A percentile compares a stretch with the other conserved stretches of the same genome.
Evolutionary conservation across 2,888 invertebrate species (phyloP).

Genomic region (Heliconius ethilla): DNA sequence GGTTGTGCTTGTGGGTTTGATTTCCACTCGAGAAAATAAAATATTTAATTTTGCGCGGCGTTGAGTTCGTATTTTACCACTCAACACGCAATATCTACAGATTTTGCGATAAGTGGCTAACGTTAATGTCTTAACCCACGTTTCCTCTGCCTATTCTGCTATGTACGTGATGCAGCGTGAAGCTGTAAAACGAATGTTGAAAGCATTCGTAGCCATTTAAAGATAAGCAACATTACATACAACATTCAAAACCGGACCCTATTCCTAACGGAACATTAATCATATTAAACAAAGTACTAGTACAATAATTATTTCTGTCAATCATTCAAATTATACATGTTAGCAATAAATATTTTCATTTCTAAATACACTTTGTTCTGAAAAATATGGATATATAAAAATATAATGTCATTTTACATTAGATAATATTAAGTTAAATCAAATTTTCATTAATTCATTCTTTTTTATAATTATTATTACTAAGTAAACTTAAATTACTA

Average conservation of each 20-base stretch:
- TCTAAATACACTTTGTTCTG: background rate
- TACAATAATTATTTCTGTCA: slow-evolving; percentile 2
- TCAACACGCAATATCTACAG: background rate
- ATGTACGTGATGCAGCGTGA: background rate
- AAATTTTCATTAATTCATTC: background rate
- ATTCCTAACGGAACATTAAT: too few species aligned
- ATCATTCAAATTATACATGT: background rate
- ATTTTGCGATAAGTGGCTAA: background rate
- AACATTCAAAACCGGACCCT: too few species aligned
- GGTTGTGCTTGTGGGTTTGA: too few species aligned
- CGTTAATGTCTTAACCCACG: background rate
- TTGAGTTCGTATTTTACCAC: background rate
- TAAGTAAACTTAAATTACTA: background rate
- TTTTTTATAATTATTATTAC: background rate
- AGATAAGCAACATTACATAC: too few species aligned
- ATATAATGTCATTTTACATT: background rate
- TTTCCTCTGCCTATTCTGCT: background rate
- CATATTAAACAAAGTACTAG: background rate
- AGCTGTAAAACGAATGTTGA: background rate
- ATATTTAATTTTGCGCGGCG: background rate
- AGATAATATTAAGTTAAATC: background rate
- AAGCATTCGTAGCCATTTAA: too few species aligned
- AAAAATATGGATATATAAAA: background rate
- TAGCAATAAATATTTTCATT: background rate
- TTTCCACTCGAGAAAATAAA: too few species aligned